Conservation (phyloP, 2,888 invertebrate species). For the Ditula angustiorana region DNA sequence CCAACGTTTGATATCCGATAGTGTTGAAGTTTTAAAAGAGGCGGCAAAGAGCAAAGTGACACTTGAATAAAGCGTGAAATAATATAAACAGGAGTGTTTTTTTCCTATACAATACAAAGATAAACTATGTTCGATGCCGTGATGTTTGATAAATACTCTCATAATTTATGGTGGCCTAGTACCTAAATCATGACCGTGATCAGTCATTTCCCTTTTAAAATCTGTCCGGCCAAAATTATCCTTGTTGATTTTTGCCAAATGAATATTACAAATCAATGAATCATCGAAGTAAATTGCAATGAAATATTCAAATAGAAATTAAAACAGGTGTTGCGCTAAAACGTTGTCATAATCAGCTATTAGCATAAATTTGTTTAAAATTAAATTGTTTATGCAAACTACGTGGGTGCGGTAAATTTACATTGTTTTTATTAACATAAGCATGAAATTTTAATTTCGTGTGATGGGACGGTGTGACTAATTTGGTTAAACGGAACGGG, state of each 20-base stretch:
- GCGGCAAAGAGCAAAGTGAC: slow-evolving; percentile 83
- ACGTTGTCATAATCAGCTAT: slow-evolving; percentile 53
- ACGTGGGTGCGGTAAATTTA: slow-evolving; percentile 43
- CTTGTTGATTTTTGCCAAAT: slow-evolving; percentile 47
- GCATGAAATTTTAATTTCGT: slow-evolving; percentile 28
- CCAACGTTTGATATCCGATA: slow-evolving; percentile 83
- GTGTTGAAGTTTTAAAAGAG: slow-evolving; percentile 74
- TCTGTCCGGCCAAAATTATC: background rate
- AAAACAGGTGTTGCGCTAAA: slow-evolving; percentile 57
- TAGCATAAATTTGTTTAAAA: slow-evolving; percentile 53
- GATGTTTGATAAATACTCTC: slow-evolving; percentile 42
- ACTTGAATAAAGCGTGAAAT: slow-evolving; percentile 84
- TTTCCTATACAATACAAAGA: slow-evolving; percentile 71
- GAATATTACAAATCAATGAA: slow-evolving; percentile 57
- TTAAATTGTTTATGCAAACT: slow-evolving; percentile 54
- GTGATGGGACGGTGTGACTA: slow-evolving; percentile 27
- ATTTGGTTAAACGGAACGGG: slow-evolving; percentile 22
- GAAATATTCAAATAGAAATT: slow-evolving; percentile 51
- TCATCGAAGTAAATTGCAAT: slow-evolving; percentile 47
- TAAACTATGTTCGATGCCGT: slow-evolving; percentile 43
- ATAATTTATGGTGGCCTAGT: slow-evolving; percentile 8
- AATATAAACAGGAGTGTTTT: slow-evolving; percentile 74
- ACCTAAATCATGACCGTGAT: background rate
- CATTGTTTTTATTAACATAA: slow-evolving; percentile 36
- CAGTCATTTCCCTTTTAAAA: background rate